Percentiles rank a stretch among this genome's conserved stretches.
Evolutionary conservation across 1,140 invertebrate genomes (phyloP).

Genomic region (Varroa destructor): DNA sequence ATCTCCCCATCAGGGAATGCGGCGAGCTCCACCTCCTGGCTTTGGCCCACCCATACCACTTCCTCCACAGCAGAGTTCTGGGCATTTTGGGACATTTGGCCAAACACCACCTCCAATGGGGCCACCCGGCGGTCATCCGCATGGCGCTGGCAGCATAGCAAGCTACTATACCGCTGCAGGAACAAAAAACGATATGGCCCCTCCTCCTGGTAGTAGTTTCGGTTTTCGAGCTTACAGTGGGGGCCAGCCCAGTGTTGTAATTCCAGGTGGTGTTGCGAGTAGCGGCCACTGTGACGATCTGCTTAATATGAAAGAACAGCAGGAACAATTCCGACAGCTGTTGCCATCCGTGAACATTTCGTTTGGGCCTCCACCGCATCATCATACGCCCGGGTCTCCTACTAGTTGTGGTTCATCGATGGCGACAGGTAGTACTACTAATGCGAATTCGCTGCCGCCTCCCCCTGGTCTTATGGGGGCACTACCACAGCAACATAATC

Average conservation of each 20-base stretch:
- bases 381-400: too few species aligned
- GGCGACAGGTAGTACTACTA: too few species aligned
- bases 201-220: background rate
- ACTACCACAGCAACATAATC: background rate
- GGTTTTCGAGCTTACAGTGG: background rate
- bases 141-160: too few species aligned
- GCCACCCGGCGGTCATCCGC: too few species aligned
- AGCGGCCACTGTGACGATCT: conserved; percentile 10
- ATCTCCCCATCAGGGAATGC: background rate
- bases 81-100: background rate
- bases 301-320: conserved; percentile 27
- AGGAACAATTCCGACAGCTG: conserved; percentile 24
- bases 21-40: conserved; percentile 13
- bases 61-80: background rate
- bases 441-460: background rate
- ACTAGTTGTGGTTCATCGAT: too few species aligned
- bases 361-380: conserved; percentile 15
- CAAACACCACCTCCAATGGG: background rate
- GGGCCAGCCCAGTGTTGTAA: background rate
- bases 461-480: conserved; percentile 12
- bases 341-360: conserved; percentile 27
- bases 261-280: background rate
- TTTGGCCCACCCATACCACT: conserved; percentile 9
- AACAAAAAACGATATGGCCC: too few species aligned
- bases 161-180: too few species aligned